phyloP scores from a whole-genome alignment of 1,140 invertebrate genomes.

The Diorhabda sublineata region DNA sequence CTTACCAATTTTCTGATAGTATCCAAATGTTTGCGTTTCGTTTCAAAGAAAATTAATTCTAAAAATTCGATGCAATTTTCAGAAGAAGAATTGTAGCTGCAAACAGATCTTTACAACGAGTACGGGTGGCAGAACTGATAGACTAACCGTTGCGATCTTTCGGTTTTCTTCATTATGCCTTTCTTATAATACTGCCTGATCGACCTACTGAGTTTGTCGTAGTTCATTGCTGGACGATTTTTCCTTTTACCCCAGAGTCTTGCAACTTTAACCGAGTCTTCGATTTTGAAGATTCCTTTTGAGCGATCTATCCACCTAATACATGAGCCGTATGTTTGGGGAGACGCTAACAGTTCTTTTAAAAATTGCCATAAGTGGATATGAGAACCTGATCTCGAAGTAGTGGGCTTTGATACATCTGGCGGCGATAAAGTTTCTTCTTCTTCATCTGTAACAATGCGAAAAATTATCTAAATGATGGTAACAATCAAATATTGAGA shows the following conservation, averaged over 20 bases:
- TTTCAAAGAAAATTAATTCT: no score
- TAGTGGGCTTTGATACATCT: constrained; percentile 35
- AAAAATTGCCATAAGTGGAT: constrained; percentile 99
- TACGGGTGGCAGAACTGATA: constrained; percentile 99
- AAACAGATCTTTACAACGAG: constrained; percentile 60
- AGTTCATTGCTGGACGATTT: constrained; percentile 98
- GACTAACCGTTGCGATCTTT: constrained; percentile 93
- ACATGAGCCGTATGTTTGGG: constrained; percentile 82
- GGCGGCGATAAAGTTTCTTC: constrained; percentile 44
- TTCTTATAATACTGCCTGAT: constrained; percentile 99
- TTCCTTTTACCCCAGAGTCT: constrained; percentile 95
- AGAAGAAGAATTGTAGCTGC: neutral
- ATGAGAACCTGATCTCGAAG: constrained; percentile 55
- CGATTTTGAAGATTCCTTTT: constrained; percentile 98
- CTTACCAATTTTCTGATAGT: no score
- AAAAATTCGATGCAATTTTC: no score
- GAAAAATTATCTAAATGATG: no score
- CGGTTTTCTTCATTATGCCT: constrained; percentile 99
- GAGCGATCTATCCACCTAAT: constrained; percentile 94
- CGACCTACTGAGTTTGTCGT: constrained; percentile 96
- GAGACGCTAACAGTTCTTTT: constrained; percentile 87
- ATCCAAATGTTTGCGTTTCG: no score
- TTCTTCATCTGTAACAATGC: constrained; percentile 53
- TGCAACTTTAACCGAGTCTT: constrained; percentile 94
- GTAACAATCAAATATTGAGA: no score